Conservation (phyloP, 2,888 invertebrate species). For the Cephonodes hylas region DNA sequence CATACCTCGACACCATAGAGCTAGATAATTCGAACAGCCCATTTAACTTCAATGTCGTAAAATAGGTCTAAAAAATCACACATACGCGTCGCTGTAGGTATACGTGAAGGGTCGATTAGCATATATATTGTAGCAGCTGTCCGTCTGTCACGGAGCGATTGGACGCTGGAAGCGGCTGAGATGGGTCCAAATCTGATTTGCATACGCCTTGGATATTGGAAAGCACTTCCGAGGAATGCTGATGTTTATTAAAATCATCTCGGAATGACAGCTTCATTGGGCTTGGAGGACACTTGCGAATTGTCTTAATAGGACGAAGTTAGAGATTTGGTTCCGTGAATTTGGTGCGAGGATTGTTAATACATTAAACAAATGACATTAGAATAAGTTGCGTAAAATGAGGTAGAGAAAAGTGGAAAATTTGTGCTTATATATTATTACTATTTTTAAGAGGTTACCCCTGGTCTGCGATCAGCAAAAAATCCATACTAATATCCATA, state of each 20-base stretch:
- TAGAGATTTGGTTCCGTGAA: neutral
- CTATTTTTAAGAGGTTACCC: too few species aligned
- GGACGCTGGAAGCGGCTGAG: conserved; percentile 11
- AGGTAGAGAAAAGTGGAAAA: too few species aligned
- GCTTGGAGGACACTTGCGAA: neutral
- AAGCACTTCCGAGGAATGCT: neutral
- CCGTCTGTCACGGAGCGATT: neutral
- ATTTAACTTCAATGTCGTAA: neutral
- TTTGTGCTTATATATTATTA: too few species aligned
- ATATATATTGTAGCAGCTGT: conserved; percentile 14
- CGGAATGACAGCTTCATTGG: neutral
- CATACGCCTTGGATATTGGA: conserved; percentile 5
- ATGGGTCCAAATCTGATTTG: conserved; percentile 15
- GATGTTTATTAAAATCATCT: conserved; percentile 8
- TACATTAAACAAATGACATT: too few species aligned
- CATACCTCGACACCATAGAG: too few species aligned
- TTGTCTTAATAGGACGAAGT: too few species aligned
- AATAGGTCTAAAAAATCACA: neutral
- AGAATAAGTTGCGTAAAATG: too few species aligned
- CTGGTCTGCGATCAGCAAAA: too few species aligned
- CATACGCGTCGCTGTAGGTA: neutral
- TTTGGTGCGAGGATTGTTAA: neutral
- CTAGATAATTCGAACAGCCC: neutral
- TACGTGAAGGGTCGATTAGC: conserved; percentile 10
- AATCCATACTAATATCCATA: too few species aligned